Conservation (phyloP, 2,113 vertebrate species). For the Garra rufa region DNA sequence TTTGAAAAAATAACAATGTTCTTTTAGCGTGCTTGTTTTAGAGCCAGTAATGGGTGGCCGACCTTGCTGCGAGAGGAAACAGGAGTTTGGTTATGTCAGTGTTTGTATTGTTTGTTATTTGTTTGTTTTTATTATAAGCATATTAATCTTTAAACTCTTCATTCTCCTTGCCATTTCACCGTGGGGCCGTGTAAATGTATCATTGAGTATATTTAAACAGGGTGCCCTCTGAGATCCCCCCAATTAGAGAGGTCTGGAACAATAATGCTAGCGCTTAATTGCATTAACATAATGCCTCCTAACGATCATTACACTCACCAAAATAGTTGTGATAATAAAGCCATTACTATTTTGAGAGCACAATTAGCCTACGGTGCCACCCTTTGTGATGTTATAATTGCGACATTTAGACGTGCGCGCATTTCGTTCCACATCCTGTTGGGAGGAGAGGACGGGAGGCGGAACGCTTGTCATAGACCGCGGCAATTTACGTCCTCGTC, state of each 20-base stretch:
- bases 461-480: constrained; percentile 36
- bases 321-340: constrained; percentile 75
- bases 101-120: constrained; percentile 10
- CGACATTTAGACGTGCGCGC: constrained; percentile 59
- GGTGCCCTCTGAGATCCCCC: constrained; percentile 60
- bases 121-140: constrained; percentile 39
- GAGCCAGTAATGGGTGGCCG: neutral
- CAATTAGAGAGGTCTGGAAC: constrained; percentile 68
- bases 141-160: constrained; percentile 32
- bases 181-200: constrained; percentile 52
- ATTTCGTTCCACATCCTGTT: constrained; percentile 53
- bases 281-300: constrained; percentile 78
- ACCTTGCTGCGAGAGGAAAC: neutral
- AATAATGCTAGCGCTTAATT: constrained; percentile 74
- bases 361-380: constrained; percentile 72
- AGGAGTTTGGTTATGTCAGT: constrained; percentile 24
- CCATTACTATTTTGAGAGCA: constrained; percentile 77
- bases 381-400: constrained; percentile 72
- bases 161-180: constrained; percentile 18
- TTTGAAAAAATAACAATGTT: too few relatives aligned
- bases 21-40: neutral
- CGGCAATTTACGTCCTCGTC: constrained; percentile 42
- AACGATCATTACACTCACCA: constrained; percentile 75
- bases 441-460: constrained; percentile 41
- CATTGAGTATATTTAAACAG: constrained; percentile 61